These are phyloP conservation scores for Parauchenoglanis punctatus DNA, from an alignment of 2,797 vertebrate species.

Conservation along the genomic window DNA sequence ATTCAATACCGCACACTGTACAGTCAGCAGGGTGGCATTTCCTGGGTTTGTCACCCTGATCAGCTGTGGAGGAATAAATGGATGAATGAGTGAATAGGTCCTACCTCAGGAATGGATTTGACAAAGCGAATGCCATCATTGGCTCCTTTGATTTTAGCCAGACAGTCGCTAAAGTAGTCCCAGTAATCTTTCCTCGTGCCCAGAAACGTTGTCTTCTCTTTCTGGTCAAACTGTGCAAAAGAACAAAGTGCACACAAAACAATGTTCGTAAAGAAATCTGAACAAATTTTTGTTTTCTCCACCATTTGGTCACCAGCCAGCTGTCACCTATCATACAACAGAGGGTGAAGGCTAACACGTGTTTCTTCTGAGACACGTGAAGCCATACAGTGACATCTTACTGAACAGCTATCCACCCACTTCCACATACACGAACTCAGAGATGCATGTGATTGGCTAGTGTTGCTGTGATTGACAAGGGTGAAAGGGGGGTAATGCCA, in stretches of 20 bases:
- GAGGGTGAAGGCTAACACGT: not conserved
- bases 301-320: not conserved
- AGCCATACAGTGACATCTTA: not conserved
- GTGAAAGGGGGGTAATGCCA: too few relatives aligned
- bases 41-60: not conserved
- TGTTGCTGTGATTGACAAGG: too few relatives aligned
- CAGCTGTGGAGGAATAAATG: not conserved
- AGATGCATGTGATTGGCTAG: too few relatives aligned
- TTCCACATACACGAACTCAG: too few relatives aligned
- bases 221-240: slow-evolving; percentile 88
- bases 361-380: not conserved
- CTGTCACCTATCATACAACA: not conserved
- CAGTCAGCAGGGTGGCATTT: not conserved
- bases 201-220: slow-evolving; percentile 90
- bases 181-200: slow-evolving; percentile 95
- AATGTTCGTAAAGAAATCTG: too few relatives aligned
- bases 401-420: too few relatives aligned
- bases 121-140: slow-evolving; percentile 97
- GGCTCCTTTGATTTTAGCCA: slow-evolving; percentile 93
- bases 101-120: slow-evolving; percentile 89
- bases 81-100: not conserved
- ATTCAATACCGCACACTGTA: not conserved
- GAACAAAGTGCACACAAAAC: not conserved
- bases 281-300: not conserved
- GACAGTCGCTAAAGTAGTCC: slow-evolving; percentile 95